phyloP scores from a whole-genome alignment of 2,888 invertebrate species.

The Eupithecia pulchellata region DNA sequence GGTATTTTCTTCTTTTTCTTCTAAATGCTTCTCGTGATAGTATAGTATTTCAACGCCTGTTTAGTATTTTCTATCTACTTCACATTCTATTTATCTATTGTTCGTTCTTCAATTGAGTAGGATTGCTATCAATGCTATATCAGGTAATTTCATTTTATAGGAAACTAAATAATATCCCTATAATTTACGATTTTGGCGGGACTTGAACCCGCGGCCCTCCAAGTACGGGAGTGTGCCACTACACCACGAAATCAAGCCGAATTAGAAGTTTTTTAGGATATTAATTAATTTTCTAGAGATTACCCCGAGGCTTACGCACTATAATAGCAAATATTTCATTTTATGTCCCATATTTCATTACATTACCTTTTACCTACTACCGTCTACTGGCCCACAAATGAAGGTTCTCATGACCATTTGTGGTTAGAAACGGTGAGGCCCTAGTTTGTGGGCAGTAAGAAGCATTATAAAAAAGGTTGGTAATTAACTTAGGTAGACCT shows the following conservation, averaged over 20 bases:
- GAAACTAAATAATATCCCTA: too few species aligned
- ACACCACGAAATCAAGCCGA: too few species aligned
- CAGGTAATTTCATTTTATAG: slow-evolving; percentile 10
- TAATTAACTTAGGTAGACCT: neutral
- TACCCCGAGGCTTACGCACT: too few species aligned
- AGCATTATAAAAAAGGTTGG: slow-evolving; percentile 7
- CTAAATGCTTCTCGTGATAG: neutral
- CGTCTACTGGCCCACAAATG: slow-evolving; percentile 19
- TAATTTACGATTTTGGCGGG: too few species aligned
- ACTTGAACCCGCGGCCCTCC: too few species aligned
- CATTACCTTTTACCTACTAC: neutral
- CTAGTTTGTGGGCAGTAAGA: neutral
- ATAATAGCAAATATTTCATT: too few species aligned
- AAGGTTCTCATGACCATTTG: slow-evolving; percentile 28
- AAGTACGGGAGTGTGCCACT: too few species aligned
- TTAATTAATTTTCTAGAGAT: too few species aligned
- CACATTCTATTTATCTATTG: neutral
- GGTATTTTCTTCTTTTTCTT: neutral
- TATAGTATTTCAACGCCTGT: neutral
- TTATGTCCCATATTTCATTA: slow-evolving; percentile 20
- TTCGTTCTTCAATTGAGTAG: neutral
- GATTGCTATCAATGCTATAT: neutral
- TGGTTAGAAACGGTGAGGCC: slow-evolving; percentile 26
- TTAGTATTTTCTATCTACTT: neutral
- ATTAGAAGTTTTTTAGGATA: too few species aligned